Conservation (phyloP, 2,797 vertebrate species). For the Sphenodon punctatus region DNA sequence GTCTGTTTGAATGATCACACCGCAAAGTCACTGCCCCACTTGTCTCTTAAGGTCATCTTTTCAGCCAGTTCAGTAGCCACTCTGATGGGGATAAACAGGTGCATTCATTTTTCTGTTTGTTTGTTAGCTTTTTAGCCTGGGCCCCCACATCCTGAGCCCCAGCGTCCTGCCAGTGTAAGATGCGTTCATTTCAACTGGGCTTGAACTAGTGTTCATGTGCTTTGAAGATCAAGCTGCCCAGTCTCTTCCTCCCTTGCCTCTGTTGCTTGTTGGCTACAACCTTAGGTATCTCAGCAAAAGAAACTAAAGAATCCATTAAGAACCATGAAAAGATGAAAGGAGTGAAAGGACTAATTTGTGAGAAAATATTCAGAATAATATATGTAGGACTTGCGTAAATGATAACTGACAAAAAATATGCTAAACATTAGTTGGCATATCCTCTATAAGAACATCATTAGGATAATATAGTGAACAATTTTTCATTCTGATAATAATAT, state of each 20-base stretch:
- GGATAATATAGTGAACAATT: neutral
- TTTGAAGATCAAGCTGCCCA: conserved; percentile 33
- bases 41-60: neutral
- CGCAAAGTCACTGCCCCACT: neutral
- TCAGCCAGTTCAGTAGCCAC: too few relatives aligned
- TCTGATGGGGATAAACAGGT: too few relatives aligned
- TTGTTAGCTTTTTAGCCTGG: neutral
- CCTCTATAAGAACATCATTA: too few relatives aligned
- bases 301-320: too few relatives aligned
- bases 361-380: conserved; percentile 25
- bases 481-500: neutral
- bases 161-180: too few relatives aligned
- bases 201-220: conserved; percentile 49
- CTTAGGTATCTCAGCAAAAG: conserved; percentile 37
- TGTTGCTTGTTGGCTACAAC: conserved; percentile 29
- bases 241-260: conserved; percentile 28
- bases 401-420: too few relatives aligned
- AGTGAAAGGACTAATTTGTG: conserved; percentile 49
- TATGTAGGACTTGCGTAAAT: neutral
- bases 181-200: too few relatives aligned
- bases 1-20: too few relatives aligned
- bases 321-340: too few relatives aligned
- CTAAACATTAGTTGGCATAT: too few relatives aligned
- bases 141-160: too few relatives aligned
- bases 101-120: conserved; percentile 19